phyloP scores from a whole-genome alignment of 1,140 invertebrate species.

The Pseudoatta argentina region DNA sequence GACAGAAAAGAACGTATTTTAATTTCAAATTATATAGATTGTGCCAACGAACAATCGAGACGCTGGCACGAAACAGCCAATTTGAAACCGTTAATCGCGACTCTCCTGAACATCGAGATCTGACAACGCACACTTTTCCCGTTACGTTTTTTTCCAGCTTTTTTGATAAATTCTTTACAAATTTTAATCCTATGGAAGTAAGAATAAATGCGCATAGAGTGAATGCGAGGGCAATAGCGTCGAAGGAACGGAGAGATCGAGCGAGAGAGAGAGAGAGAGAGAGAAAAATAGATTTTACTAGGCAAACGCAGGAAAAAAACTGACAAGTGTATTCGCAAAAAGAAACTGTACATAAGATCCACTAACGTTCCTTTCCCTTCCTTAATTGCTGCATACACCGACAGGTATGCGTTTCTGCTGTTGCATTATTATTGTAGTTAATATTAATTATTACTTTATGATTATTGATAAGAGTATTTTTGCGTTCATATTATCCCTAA shows the following conservation, averaged over 20 bases:
- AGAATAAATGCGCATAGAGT: constrained; percentile 54
- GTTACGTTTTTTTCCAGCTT: constrained; percentile 49
- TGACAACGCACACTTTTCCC: constrained; percentile 63
- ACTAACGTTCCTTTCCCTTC: constrained; percentile 60
- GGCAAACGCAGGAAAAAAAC: constrained; percentile 40
- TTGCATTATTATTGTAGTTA: constrained; percentile 75
- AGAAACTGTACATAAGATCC: constrained; percentile 49
- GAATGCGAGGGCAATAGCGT: constrained; percentile 55
- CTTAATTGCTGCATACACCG: constrained; percentile 60
- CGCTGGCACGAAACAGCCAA: constrained; percentile 44
- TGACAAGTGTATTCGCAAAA: constrained; percentile 34
- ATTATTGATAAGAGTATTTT: constrained; percentile 73
- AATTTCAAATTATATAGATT: constrained; percentile 23
- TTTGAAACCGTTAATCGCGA: constrained; percentile 50
- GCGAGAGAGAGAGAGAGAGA: constrained; percentile 47
- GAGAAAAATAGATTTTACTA: constrained; percentile 60
- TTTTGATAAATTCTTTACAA: constrained; percentile 59
- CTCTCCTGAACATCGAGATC: constrained; percentile 52
- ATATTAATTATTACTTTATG: constrained; percentile 70
- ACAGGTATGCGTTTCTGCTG: constrained; percentile 62
- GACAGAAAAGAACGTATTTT: background rate
- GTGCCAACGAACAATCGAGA: constrained; percentile 38
- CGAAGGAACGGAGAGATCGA: constrained; percentile 52
- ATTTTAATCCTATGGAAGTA: constrained; percentile 49
- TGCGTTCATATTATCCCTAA: constrained; percentile 67